Evolutionary conservation across 2,888 invertebrate species (phyloP).

Genomic region (Elaeidobius kamerunicus): DNA sequence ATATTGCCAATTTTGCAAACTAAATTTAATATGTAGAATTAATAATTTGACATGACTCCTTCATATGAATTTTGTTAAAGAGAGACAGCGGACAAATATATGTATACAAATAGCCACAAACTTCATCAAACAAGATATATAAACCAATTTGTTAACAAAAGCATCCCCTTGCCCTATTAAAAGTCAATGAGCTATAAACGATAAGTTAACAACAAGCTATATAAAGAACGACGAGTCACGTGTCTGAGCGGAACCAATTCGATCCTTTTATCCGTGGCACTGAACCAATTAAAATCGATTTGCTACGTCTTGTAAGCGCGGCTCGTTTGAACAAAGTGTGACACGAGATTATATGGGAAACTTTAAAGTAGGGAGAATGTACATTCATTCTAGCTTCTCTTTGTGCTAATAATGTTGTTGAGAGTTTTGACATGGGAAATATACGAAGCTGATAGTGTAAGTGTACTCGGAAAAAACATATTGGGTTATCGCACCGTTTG

Average conservation of each 20-base stretch:
- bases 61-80: too few species aligned
- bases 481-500: constrained; percentile 5
- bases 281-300: constrained; percentile 47
- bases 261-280: constrained; percentile 37
- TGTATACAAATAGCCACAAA: too few species aligned
- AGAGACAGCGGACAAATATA: too few species aligned
- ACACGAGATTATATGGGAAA: constrained; percentile 49
- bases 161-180: constrained; percentile 29
- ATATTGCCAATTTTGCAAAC: too few species aligned
- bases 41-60: too few species aligned
- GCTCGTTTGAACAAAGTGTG: constrained; percentile 46
- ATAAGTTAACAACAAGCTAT: constrained; percentile 34
- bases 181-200: constrained; percentile 38
- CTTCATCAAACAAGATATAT: constrained; percentile 5
- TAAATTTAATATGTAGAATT: too few species aligned
- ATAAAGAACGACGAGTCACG: constrained; percentile 50
- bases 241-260: constrained; percentile 58
- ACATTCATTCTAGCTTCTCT: constrained; percentile 6
- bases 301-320: constrained; percentile 47
- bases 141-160: constrained; percentile 12
- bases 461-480: constrained; percentile 19
- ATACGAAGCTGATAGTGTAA: background rate
- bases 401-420: constrained; percentile 34
- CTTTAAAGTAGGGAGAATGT: constrained; percentile 9
- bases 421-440: constrained; percentile 34